Percentiles rank a stretch among this genome's conserved stretches.
These are phyloP conservation scores for Papilio gigon DNA, from an alignment of 2,888 invertebrate species.

Conservation along the genomic window DNA sequence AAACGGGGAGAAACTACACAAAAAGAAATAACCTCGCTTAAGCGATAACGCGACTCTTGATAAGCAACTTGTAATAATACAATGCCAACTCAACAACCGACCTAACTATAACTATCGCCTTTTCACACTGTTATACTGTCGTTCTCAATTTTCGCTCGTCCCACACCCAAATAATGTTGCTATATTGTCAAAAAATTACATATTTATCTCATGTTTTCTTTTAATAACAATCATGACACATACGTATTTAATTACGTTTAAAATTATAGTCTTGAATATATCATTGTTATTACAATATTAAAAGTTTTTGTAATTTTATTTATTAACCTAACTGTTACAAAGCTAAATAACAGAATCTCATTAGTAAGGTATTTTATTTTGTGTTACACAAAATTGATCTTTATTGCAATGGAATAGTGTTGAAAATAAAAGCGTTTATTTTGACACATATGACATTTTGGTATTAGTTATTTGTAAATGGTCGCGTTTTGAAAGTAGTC, in stretches of 20 bases:
- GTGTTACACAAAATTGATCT: slow-evolving; percentile 20
- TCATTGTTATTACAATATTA: slow-evolving; percentile 1
- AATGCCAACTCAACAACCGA: slow-evolving; percentile 78
- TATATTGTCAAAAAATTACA: slow-evolving; percentile 30
- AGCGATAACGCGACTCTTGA: slow-evolving; percentile 60
- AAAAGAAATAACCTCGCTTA: slow-evolving; percentile 63
- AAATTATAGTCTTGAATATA: slow-evolving; percentile 21
- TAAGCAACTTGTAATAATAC: slow-evolving; percentile 68
- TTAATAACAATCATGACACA: slow-evolving; percentile 1
- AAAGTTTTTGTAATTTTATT: slow-evolving; percentile 9
- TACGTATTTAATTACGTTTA: not conserved
- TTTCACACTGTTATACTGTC: slow-evolving; percentile 66
- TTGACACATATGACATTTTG: slow-evolving; percentile 1
- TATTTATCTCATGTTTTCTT: slow-evolving; percentile 5
- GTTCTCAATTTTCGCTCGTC: slow-evolving; percentile 55
- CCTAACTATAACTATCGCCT: slow-evolving; percentile 79
- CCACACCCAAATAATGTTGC: slow-evolving; percentile 78
- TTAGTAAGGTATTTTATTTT: not conserved
- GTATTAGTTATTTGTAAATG: slow-evolving; percentile 38
- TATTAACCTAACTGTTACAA: slow-evolving; percentile 14
- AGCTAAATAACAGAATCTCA: not conserved
- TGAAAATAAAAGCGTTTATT: slow-evolving; percentile 11
- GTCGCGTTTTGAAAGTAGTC: slow-evolving; percentile 44
- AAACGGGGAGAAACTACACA: slow-evolving; percentile 72
- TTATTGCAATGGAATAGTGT: not conserved